Percentiles rank a stretch among this genome's conserved stretches.
phyloP scores from a whole-genome alignment of 1,140 invertebrate species.

The Artemia franciscana region DNA sequence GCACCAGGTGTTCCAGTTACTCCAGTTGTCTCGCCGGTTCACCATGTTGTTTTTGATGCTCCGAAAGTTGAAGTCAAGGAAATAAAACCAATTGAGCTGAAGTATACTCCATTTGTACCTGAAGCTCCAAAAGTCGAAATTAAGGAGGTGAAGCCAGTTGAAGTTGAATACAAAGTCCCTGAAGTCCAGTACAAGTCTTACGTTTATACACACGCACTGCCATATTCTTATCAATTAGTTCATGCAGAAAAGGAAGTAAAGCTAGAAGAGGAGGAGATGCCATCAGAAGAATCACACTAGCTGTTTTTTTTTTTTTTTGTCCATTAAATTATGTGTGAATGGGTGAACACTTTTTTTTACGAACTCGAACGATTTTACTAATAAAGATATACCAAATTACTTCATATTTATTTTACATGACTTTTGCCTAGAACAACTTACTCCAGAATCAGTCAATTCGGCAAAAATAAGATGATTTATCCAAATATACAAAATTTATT shows the following conservation, averaged over 20 bases:
- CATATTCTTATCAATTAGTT: neutral
- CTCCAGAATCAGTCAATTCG: too few relatives aligned
- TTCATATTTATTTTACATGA: too few relatives aligned
- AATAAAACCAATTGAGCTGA: neutral
- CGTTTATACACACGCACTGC: neutral
- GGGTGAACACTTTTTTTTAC: neutral
- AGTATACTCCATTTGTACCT: neutral
- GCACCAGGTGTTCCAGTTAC: neutral
- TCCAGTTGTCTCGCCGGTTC: neutral
- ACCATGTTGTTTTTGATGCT: neutral
- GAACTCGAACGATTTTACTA: neutral
- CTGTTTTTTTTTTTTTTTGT: neutral
- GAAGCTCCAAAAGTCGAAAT: neutral
- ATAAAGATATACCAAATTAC: too few relatives aligned
- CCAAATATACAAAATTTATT: too few relatives aligned
- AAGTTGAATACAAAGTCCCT: neutral
- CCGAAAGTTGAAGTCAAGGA: neutral
- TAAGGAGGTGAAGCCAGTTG: neutral
- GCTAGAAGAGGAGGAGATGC: neutral
- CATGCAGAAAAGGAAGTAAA: neutral
- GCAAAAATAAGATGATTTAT: too few relatives aligned
- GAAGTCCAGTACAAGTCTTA: neutral
- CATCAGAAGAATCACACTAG: neutral
- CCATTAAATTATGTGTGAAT: neutral
- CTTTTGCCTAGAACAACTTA: too few relatives aligned